phyloP scores from a whole-genome alignment of 92 coral and sea anemone species.

The Heliopora coerulea region DNA sequence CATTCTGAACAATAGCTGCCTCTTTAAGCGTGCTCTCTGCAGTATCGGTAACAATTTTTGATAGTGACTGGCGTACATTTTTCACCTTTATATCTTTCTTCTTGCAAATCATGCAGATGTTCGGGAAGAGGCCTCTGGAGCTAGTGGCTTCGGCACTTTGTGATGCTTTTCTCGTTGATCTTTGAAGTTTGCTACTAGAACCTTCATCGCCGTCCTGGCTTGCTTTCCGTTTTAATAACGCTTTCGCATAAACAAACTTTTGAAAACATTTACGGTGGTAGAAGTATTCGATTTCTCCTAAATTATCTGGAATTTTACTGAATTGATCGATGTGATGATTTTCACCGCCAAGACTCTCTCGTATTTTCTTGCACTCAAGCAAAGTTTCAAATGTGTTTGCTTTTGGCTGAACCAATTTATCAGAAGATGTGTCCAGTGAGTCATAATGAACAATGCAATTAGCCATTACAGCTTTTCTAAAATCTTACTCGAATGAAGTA shows the following conservation, averaged over 20 bases:
- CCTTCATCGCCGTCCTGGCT: constrained; percentile 4
- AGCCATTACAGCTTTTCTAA: not conserved
- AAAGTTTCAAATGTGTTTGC: constrained; percentile 11
- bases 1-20: constrained; percentile 13
- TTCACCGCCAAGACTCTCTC: constrained; percentile 17
- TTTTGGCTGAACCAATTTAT: constrained; percentile 16
- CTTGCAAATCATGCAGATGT: constrained; percentile 25
- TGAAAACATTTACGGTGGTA: constrained; percentile 29
- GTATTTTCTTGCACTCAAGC: constrained; percentile 36
- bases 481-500: not conserved
- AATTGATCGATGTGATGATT: constrained; percentile 26
- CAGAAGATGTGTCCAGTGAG: constrained; percentile 6
- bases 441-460: constrained; percentile 24
- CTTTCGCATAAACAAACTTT: constrained; percentile 20
- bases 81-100: constrained; percentile 7
- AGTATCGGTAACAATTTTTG: constrained; percentile 15
- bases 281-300: constrained; percentile 2
- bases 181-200: not conserved
- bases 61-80: constrained; percentile 4
- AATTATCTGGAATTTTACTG: constrained; percentile 1
- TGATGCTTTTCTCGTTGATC: constrained; percentile 5
- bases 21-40: constrained; percentile 19
- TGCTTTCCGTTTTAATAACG: constrained; percentile 16
- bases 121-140: constrained; percentile 35
- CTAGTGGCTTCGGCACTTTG: constrained; percentile 5